These are phyloP conservation scores for Labia minor DNA, from an alignment of 2,888 invertebrate genomes.

Conservation along the genomic window DNA sequence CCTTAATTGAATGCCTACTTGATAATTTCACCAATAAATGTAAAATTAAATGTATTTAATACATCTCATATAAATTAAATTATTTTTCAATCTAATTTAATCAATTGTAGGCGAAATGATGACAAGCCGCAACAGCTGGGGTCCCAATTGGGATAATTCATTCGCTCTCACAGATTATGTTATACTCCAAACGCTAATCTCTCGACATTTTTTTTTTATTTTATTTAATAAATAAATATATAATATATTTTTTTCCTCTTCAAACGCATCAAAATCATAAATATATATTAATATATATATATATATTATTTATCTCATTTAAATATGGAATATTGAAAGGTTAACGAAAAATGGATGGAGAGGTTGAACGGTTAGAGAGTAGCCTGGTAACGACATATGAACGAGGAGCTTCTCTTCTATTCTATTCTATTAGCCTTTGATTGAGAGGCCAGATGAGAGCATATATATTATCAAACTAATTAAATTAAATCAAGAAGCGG, in stretches of 20 bases:
- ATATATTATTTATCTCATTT: not conserved
- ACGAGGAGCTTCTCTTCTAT: not conserved
- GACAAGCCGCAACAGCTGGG: conserved; percentile 5
- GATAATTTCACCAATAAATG: not conserved
- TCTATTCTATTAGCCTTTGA: not conserved
- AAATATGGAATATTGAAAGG: not conserved
- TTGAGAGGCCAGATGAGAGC: not conserved
- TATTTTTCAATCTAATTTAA: conserved; percentile 2
- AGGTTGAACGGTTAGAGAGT: not conserved
- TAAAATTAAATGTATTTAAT: not conserved
- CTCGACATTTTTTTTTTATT: not conserved
- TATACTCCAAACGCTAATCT: not conserved
- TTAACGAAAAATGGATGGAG: not conserved
- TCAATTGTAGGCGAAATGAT: conserved; percentile 8
- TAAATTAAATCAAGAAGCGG: not conserved
- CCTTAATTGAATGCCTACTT: not conserved
- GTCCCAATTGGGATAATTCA: not conserved
- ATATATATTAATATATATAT: too few relatives aligned
- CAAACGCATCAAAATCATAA: not conserved
- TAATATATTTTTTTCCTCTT: not conserved
- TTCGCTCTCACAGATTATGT: not conserved
- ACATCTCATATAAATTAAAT: conserved; percentile 5
- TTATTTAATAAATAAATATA: not conserved
- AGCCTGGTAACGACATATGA: not conserved
- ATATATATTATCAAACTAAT: not conserved